Base-by-base conservation (phyloP, 2,888 invertebrate species). In the Drosophila picticornis region DNA sequence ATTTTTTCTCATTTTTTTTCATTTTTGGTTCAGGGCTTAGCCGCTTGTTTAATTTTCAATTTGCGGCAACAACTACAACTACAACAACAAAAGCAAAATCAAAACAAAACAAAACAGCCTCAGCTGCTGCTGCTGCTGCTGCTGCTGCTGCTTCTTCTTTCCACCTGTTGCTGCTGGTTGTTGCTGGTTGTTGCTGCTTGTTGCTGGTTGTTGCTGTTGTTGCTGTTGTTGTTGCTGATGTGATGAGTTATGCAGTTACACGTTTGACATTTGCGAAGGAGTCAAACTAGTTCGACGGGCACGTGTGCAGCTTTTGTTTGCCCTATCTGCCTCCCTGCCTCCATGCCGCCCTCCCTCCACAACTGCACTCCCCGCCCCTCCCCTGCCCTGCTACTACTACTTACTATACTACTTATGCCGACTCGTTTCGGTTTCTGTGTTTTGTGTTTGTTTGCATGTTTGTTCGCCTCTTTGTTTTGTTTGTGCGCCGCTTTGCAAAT, bases 251-350 rank as follows among this genome's bases (percentile, higher is more conserved):
- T 88, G 87, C 87, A 88, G 90, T 88, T 88, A 89, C 87, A 88
- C 87, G 88, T 91, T 91, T 91, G 91, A 90, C 91, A 90, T 92
- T 90, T 92, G 91, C 90, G 91, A 91, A 91, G 91, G 91, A 92
- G 91, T 92, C 90, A 91, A 91, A 91, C 91, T 92, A 88, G 91
- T 91, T 92, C 91, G 91, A 91, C 91, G 84, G 91, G 86, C 91
- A 91, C 91, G 91, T 91, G 91, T 83, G 79, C 70, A 63, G 74
- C 79, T 81, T 77, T 82, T 80, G 77, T 77, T 83, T 80, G 73
- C 63, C 55, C 71, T 70, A 29, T 29, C 36, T 27, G 61, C 56
- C 53, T 50, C 65, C 40, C 36, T 34, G 22, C 27, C 46, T 22
- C 51, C 46, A 25, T 22, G 32, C 34, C 16, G 27, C 38, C 60